Percentiles rank a stretch among this genome's conserved stretches.
Evolutionary conservation across 2,888 invertebrate species (phyloP).

Genomic region (Abrostola tripartita): DNA sequence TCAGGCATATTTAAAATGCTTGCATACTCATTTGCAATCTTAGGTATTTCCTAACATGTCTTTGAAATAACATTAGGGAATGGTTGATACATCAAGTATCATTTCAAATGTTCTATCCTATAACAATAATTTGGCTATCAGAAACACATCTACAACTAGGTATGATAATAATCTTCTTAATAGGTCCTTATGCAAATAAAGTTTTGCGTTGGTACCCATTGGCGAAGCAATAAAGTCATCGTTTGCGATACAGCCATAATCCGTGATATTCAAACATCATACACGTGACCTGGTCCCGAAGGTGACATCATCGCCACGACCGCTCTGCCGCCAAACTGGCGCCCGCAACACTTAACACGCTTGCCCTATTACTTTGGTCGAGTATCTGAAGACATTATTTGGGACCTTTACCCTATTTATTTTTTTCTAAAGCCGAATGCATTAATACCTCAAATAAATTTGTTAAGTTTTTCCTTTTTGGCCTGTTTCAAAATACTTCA

Average conservation of each 20-base stretch:
- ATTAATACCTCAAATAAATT: too few relatives aligned
- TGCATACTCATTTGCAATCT: conserved; percentile 20
- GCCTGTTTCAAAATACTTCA: conserved; percentile 7
- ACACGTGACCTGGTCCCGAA: conserved; percentile 57
- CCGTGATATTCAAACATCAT: conserved; percentile 55
- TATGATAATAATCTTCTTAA: conserved; percentile 8
- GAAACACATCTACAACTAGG: background rate
- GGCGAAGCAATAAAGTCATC: conserved; percentile 48
- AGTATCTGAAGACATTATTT: conserved; percentile 21
- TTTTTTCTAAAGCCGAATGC: background rate
- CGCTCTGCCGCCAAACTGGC: conserved; percentile 59
- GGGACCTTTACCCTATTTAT: conserved; percentile 3
- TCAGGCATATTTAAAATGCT: conserved; percentile 19
- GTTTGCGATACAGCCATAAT: conserved; percentile 48
- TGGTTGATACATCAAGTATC: background rate
- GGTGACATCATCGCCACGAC: conserved; percentile 66
- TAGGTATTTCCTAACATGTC: conserved; percentile 11
- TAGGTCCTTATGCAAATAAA: conserved; percentile 29
- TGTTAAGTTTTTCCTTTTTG: too few relatives aligned
- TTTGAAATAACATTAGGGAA: background rate
- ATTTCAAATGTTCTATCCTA: background rate
- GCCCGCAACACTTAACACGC: conserved; percentile 60
- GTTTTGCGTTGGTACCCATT: conserved; percentile 37
- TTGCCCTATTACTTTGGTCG: conserved; percentile 42
- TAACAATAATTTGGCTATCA: background rate